phyloP scores from a whole-genome alignment of 2,888 invertebrate species.

The Chrysolina oricalcia region DNA sequence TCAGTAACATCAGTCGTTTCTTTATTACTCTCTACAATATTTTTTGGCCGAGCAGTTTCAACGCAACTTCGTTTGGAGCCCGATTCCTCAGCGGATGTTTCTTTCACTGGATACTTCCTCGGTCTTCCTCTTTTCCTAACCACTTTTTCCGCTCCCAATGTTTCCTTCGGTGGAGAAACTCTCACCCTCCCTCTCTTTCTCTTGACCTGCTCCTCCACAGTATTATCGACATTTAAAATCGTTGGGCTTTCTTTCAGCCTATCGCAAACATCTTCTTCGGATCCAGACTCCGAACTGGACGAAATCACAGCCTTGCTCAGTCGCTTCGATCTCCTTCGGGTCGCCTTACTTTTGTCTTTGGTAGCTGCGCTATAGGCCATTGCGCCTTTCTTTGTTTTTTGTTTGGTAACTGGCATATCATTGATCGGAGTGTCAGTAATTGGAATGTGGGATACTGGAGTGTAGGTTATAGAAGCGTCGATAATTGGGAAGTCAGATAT shows the following conservation, averaged over 20 bases:
- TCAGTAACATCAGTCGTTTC: background rate
- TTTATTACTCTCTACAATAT: background rate
- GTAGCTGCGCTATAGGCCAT: background rate
- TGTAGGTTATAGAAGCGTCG: too few relatives aligned
- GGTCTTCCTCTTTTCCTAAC: conserved; percentile 5
- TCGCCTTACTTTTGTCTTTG: conserved; percentile 36
- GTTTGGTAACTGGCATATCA: too few relatives aligned
- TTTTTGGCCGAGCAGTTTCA: background rate
- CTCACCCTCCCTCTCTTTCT: conserved; percentile 28
- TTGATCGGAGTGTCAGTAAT: too few relatives aligned
- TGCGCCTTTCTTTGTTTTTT: too few relatives aligned
- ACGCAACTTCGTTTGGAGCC: background rate
- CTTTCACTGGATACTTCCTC: background rate
- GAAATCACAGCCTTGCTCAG: background rate
- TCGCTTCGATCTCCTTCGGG: background rate
- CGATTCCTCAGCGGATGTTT: background rate
- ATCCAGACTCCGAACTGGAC: background rate
- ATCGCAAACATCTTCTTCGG: background rate
- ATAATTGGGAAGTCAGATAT: too few relatives aligned
- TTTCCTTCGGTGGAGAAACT: conserved; percentile 12
- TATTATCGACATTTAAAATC: background rate
- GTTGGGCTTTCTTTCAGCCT: background rate
- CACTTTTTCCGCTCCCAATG: background rate
- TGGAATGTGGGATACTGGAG: too few relatives aligned
- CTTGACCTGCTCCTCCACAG: background rate